Percentiles rank a stretch among this genome's conserved stretches.
These are phyloP conservation scores for Pollenia amentaria DNA, from an alignment of 2,888 invertebrate species.

Conservation along the genomic window DNA sequence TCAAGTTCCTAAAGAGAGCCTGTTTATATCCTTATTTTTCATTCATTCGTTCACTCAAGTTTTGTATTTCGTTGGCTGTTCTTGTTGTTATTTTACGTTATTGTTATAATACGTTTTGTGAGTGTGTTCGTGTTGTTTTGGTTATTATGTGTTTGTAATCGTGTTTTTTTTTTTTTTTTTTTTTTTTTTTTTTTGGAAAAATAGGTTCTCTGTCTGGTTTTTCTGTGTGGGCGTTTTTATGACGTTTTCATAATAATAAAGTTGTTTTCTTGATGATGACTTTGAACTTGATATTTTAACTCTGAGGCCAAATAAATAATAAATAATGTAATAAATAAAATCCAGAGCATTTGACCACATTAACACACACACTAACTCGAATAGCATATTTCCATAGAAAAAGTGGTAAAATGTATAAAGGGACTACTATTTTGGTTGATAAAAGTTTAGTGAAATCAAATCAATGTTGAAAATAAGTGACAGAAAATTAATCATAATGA, in stretches of 20 bases:
- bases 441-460: conserved; percentile 44
- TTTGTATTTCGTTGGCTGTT: conserved; percentile 41
- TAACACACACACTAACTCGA: background rate
- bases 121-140: conserved; percentile 17
- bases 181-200: conserved; percentile 36
- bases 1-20: conserved; percentile 56
- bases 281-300: conserved; percentile 74
- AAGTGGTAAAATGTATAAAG: background rate
- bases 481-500: too few species aligned
- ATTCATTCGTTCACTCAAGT: conserved; percentile 46
- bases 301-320: conserved; percentile 58
- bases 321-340: conserved; percentile 27
- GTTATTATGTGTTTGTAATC: conserved; percentile 17
- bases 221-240: conserved; percentile 70
- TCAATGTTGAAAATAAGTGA: too few species aligned
- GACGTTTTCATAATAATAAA: conserved; percentile 49
- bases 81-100: conserved; percentile 10
- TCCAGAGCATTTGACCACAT: background rate
- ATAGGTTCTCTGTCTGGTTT: conserved; percentile 67
- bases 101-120: background rate
- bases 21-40: conserved; percentile 63
- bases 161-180: conserved; percentile 26
- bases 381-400: background rate
- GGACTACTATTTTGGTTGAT: conserved; percentile 52
- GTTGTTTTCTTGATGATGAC: conserved; percentile 71